Percentiles rank a stretch among this genome's conserved stretches.
phyloP scores from a whole-genome alignment of 2,888 invertebrate species.

The Hybos culiciformis region DNA sequence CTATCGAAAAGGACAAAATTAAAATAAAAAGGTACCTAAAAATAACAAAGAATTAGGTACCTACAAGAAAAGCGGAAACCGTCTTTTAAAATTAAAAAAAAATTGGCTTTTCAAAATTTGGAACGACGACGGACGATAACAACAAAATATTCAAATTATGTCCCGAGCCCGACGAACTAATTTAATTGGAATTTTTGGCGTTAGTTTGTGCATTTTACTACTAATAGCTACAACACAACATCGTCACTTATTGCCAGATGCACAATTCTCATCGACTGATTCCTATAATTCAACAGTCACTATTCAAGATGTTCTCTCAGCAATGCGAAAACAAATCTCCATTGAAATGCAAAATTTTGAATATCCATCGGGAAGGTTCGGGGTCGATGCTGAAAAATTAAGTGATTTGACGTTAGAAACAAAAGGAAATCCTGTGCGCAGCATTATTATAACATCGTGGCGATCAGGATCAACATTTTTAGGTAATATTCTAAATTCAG shows the following conservation, averaged over 20 bases:
- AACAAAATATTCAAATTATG: too few relatives aligned
- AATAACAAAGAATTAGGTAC: too few relatives aligned
- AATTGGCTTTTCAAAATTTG: too few relatives aligned
- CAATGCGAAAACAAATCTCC: constrained; percentile 41
- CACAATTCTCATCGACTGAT: constrained; percentile 16
- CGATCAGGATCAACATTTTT: constrained; percentile 82
- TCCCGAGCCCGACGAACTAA: constrained; percentile 34
- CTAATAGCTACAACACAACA: constrained; percentile 35
- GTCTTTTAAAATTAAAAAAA: too few relatives aligned
- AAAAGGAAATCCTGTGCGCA: constrained; percentile 55
- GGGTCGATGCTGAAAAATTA: constrained; percentile 42
- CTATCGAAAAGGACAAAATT: too few relatives aligned
- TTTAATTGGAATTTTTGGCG: constrained; percentile 34
- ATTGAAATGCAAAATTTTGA: constrained; percentile 46
- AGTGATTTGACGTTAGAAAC: constrained; percentile 54
- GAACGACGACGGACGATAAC: too few relatives aligned
- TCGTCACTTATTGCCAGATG: constrained; percentile 25
- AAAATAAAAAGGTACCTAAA: too few relatives aligned
- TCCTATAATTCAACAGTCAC: constrained; percentile 34
- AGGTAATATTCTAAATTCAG: constrained; percentile 68
- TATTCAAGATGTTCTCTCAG: constrained; percentile 43
- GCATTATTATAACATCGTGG: constrained; percentile 77
- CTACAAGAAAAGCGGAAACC: too few relatives aligned
- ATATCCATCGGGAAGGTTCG: constrained; percentile 43
- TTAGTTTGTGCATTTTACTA: constrained; percentile 34